A percentile compares a stretch with the other conserved stretches of the same genome.
phyloP scores from a whole-genome alignment of 2,113 vertebrate genomes.

The Cyanocitta stelleri region DNA sequence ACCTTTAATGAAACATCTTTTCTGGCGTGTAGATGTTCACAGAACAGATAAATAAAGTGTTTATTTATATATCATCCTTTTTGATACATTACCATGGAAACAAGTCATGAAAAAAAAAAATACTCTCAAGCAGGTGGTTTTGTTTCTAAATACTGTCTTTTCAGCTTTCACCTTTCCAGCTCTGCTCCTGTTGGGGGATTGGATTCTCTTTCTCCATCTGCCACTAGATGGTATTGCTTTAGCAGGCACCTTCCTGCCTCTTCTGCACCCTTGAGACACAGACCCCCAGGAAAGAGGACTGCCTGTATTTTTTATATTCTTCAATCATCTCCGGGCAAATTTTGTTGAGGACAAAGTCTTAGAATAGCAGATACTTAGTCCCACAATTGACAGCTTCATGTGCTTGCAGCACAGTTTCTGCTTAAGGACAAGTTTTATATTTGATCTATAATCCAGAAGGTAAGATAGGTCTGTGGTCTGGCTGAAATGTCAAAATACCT shows the following conservation, averaged over 20 bases:
- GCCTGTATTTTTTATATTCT: neutral
- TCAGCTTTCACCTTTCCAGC: neutral
- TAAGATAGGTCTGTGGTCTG: neutral
- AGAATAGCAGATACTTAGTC: neutral
- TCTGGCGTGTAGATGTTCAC: neutral
- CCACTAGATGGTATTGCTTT: conserved; percentile 34
- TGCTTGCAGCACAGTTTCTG: neutral
- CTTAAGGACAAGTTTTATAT: neutral
- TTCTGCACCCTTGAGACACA: neutral
- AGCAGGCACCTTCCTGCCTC: neutral
- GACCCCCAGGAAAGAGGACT: neutral
- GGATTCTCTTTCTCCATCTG: neutral
- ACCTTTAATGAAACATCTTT: neutral
- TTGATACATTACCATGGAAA: neutral
- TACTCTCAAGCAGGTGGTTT: neutral
- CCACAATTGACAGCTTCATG: neutral
- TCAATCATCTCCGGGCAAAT: neutral
- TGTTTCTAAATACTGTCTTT: neutral
- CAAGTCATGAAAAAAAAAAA: neutral
- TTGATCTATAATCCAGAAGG: neutral
- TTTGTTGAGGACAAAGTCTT: neutral
- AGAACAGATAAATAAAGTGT: neutral
- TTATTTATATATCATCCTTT: neutral
- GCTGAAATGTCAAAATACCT: neutral
- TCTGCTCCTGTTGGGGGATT: neutral